These are phyloP conservation scores for Halcyon chelicuti DNA, from an alignment of 2,797 vertebrate genomes.

Conservation along the genomic window DNA sequence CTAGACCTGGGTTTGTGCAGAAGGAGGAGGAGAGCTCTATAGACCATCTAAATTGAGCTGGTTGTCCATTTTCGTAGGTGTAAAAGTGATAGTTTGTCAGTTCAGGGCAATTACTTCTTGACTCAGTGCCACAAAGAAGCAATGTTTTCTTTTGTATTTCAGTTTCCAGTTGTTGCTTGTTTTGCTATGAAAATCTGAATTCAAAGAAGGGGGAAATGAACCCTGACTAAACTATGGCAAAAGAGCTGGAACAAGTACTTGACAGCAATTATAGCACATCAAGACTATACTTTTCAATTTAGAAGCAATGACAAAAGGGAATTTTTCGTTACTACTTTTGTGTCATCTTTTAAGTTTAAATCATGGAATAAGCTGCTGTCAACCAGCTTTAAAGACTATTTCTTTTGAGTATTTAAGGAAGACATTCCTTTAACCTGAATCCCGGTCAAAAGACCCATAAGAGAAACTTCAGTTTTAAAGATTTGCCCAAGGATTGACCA, in stretches of 20 bases:
- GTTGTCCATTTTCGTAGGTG: background rate
- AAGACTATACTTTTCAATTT: background rate
- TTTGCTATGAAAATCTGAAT: background rate
- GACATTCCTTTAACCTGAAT: background rate
- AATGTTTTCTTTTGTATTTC: background rate
- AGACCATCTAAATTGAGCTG: background rate
- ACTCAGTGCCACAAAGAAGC: background rate
- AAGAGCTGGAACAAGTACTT: background rate
- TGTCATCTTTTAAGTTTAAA: background rate
- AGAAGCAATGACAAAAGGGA: background rate
- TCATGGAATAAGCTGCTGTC: background rate
- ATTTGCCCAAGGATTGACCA: background rate
- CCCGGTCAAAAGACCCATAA: background rate
- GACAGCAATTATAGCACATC: background rate
- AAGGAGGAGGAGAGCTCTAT: background rate
- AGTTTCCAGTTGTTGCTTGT: background rate
- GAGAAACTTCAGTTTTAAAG: background rate
- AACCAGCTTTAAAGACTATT: background rate
- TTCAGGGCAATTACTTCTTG: background rate
- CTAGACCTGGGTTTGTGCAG: background rate
- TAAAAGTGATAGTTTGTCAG: background rate
- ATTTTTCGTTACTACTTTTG: background rate
- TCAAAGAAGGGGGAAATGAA: background rate
- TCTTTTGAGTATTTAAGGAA: background rate
- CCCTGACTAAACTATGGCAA: background rate